Base-by-base conservation (phyloP, 2,888 invertebrate species). In the Anthoptus insignis region DNA sequence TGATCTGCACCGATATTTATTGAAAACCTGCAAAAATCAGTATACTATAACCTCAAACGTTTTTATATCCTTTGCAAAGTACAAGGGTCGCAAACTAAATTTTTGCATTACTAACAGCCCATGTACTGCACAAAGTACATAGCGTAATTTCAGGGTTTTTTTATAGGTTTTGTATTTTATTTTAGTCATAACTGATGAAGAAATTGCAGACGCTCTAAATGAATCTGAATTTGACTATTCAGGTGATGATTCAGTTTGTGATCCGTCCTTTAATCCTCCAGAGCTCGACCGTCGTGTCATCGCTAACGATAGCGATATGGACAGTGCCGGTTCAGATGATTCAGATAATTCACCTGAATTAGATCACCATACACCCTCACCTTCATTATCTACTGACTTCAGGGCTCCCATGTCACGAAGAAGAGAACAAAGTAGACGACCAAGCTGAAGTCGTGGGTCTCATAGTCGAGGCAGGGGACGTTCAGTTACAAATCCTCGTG, bases 341-440 rank as follows among this genome's bases (percentile, higher is more conserved):
- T 13, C 39, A 39, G 39, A 39, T 39, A 39, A 39, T 14, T 39
- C 39, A 14, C 39, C 39, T 39, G 39, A 39, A 39, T 14, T 39
- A 14, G 39, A 39, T 14, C 39, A 39, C 14, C 14, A n/a, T 14
- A 39, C 39, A 39, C 14, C 39, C 7, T 39, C 39, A 39, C 39
- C 39, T n/a, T 14, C 39, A 39, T 39, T 39, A 14, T 39, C 39
- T 39, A 37, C 37, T 37, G 37, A 37, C 37, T 37, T 9, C 37
- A 37, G 32, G 32, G 32, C 32, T 32, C 32, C 32, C 5, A 32
- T 19, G 8, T 16, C n/a, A n/a, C n/a, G n/a, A n/a, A n/a, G n/a
- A n/a, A n/a, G n/a, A n/a, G n/a, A n/a, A n/a, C n/a, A n/a, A n/a
- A n/a, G n/a, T n/a, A n/a, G n/a, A n/a, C n/a, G n/a, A n/a, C n/a